Percentiles rank a stretch among this genome's conserved stretches.
Evolutionary conservation across 2,797 vertebrate genomes (phyloP).

Genomic region (Leuciscus waleckii): DNA sequence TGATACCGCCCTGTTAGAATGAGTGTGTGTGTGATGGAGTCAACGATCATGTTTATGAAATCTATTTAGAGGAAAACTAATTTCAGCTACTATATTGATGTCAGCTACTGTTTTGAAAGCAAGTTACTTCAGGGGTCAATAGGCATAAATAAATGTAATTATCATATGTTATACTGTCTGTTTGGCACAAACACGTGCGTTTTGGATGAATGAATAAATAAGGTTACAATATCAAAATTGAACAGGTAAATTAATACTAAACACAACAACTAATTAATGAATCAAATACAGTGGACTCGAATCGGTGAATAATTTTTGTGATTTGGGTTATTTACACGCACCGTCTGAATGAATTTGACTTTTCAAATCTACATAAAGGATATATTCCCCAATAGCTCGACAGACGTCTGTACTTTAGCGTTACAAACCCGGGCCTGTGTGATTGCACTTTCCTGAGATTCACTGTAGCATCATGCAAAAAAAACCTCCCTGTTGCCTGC

Average conservation of each 20-base stretch:
- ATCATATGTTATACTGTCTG: background rate
- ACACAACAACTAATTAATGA: background rate
- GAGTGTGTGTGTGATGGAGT: slow-evolving; percentile 8
- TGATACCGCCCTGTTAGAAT: slow-evolving; percentile 18
- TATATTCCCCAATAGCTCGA: background rate
- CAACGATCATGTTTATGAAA: slow-evolving; percentile 54
- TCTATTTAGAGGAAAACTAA: slow-evolving; percentile 48
- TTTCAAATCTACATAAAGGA: background rate
- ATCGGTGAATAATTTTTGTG: background rate
- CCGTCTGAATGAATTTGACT: background rate
- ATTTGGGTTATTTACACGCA: background rate
- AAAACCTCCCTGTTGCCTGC: slow-evolving; percentile 50
- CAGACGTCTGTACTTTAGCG: slow-evolving; percentile 6
- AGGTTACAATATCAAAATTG: background rate
- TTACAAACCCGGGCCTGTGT: slow-evolving; percentile 7
- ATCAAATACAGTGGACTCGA: background rate
- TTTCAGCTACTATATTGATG: slow-evolving; percentile 4
- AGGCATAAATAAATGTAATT: background rate
- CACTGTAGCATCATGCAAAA: slow-evolving; percentile 53
- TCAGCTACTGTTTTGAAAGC: background rate
- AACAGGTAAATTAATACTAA: background rate
- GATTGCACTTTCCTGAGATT: slow-evolving; percentile 40
- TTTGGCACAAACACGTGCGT: background rate
- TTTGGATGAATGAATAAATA: background rate
- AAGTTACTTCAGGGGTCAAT: background rate